Evolutionary conservation across 1,140 invertebrate genomes (phyloP).

Genomic region (Heterodera schachtii): DNA sequence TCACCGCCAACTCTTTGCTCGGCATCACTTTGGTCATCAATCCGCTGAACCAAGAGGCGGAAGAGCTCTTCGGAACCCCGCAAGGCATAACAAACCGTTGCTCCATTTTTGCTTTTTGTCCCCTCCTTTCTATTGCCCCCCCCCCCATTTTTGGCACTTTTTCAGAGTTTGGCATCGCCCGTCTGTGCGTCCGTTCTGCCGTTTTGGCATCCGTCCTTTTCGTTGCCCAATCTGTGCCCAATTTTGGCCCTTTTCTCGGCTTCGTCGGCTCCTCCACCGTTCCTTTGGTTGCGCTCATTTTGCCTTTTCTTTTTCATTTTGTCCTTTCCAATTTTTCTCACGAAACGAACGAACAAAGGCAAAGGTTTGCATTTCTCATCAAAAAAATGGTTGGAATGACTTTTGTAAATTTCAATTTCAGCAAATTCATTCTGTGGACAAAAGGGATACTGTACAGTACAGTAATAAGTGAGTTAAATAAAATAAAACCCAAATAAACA

Average conservation of each 20-base stretch:
- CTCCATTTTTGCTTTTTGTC: no score
- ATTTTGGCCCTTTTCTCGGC: slow-evolving; percentile 67
- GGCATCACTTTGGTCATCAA: slow-evolving; percentile 64
- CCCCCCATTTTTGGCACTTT: neutral
- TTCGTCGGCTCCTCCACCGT: slow-evolving; percentile 19
- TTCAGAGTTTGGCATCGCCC: slow-evolving; percentile 67
- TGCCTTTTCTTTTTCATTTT: slow-evolving; percentile 8
- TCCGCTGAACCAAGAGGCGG: slow-evolving; percentile 62
- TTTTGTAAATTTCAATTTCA: neutral
- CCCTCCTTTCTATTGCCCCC: neutral
- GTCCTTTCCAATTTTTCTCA: neutral
- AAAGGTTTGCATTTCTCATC: neutral
- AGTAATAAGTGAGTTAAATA: neutral
- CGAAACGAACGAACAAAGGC: neutral
- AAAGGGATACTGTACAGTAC: neutral
- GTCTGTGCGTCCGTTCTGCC: slow-evolving; percentile 76
- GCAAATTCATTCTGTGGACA: neutral
- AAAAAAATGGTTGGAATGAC: neutral
- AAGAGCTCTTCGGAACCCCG: slow-evolving; percentile 59
- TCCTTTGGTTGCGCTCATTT: slow-evolving; percentile 12
- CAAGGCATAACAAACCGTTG: slow-evolving; percentile 40
- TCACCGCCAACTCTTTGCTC: slow-evolving; percentile 60
- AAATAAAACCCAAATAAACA: neutral
- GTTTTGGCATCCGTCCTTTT: slow-evolving; percentile 77
- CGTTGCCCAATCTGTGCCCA: slow-evolving; percentile 79